Conservation (phyloP, 2,797 vertebrate species). For the Amphiprion clarkii region DNA sequence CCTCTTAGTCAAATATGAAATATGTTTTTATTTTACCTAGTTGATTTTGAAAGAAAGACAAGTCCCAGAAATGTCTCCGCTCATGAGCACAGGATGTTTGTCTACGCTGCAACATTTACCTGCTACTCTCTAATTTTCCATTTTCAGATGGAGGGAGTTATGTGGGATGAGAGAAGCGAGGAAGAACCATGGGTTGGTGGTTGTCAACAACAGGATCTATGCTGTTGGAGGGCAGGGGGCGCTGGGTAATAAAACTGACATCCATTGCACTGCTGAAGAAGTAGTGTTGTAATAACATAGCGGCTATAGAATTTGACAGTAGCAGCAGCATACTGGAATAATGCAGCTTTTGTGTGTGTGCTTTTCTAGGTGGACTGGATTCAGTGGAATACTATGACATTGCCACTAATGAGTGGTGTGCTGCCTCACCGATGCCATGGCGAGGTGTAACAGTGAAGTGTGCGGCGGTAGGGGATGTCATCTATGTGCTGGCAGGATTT, state of each 20-base stretch:
- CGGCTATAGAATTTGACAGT: not conserved
- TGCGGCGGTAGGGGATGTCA: slow-evolving; percentile 91
- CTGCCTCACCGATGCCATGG: slow-evolving; percentile 95
- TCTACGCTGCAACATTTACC: not conserved
- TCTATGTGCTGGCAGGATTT: slow-evolving; percentile 97
- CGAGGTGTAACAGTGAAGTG: slow-evolving; percentile 97
- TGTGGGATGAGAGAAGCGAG: slow-evolving; percentile 96
- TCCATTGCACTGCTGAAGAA: not conserved
- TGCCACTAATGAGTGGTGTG: slow-evolving; percentile 93
- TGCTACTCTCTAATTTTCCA: not conserved
- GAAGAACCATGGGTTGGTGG: slow-evolving; percentile 96
- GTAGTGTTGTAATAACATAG: not conserved
- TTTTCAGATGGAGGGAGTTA: slow-evolving; percentile 93
- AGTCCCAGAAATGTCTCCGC: not conserved
- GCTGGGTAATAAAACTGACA: slow-evolving; percentile 85
- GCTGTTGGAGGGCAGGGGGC: slow-evolving; percentile 96
- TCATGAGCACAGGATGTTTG: not conserved
- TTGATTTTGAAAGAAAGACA: not conserved
- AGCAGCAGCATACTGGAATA: not conserved
- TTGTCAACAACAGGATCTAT: slow-evolving; percentile 97
- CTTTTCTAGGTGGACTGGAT: slow-evolving; percentile 91
- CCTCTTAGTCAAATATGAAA: not conserved
- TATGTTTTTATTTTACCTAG: not conserved
- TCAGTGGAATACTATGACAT: slow-evolving; percentile 97
- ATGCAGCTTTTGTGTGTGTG: not conserved